Base-by-base conservation (phyloP, 64 coral and sea anemone genomes). In the Montipora efflorescens region DNA sequence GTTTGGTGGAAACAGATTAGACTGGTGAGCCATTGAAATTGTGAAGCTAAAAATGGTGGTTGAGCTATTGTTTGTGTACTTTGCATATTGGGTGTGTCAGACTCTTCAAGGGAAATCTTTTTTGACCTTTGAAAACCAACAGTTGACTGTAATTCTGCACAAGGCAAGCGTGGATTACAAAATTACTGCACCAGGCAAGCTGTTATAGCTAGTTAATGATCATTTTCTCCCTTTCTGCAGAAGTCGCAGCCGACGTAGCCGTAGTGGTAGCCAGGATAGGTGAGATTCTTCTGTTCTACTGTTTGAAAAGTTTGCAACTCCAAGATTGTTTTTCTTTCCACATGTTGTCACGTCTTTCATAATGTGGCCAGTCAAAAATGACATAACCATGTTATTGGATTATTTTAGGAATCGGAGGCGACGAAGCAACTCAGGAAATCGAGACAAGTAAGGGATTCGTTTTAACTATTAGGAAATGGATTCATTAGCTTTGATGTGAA, bases 391-490 rank as follows among this genome's bases (percentile, higher is more conserved):
- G 5, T 16, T 4, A 18, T 78, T 78, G 14, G 7, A 2, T 22
- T 72, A 5, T 48, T 72, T 72, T n/a, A 86, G 82, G 47, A 14
- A 23, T 61, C 9, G 13, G 18, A 82, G 55, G 55, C 67, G 92
- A 48, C 79, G 77, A 44, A 94, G 92, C 77, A 55, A 53, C 20
- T 82, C 79, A 61, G 55, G 79, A 81, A 28, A 23, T 62, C 52
- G 55, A 14, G 79, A 82, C 21, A 82, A 23, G 79, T 82, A 43
- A 14, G 55, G n/a, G 50, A 23, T 25, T 57, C 0, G 0, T 80
- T 20, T 79, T 79, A 57, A 5, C 36, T 36, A 36, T 36, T 36
- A 36, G 36, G 36, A 36, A 36, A 36, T 36, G 36, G 36, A 36
- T 36, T 36, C 36, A 36, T 36, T 36, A 36, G 36, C 36, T 36